Base-by-base conservation (phyloP, 2,113 vertebrate species). In the Muntiacus muntjak region DNA sequence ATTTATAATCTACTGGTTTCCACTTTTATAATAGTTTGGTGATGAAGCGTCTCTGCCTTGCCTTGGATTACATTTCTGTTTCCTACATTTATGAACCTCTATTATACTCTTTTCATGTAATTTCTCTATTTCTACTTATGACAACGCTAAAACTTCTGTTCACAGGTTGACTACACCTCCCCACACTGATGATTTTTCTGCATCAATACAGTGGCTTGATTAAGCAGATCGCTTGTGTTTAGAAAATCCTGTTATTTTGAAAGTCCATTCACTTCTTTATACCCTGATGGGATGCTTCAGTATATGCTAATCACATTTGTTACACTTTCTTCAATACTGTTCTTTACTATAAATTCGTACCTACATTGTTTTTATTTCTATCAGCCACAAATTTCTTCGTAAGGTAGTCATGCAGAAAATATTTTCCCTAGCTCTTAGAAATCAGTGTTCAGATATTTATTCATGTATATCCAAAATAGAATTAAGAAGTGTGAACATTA, bases 401-500 rank as follows among this genome's bases (percentile, higher is more conserved):
- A 52, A 96, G 36, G 33, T 13, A 82, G 3, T 62, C 45, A 91
- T 50, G 43, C 2, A 91, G 45, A 87, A 93, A 96, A 78, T 92
- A 86, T 95, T 76, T 30, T 23, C 26, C 30, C 30, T 40, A 47
- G 30, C 9, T 96, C 62, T 82, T 83, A 94, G n/a, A 92, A 98
- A 83, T 95, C 62, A 67, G 13, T 74, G 16, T 96, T 83, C 79
- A 28, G 5, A 6, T 88, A 45, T 95, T 67, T 98, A 40, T 92
- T 33, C 25, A 7, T 71, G 10, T 54, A 9, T 50, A 86, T 45
- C 16, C 25, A 92, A 76, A 94, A 74, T 83, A 28, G 16, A 43
- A 21, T 74, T 88, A 71, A 79, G 60, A 86, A 62, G 23, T 88
- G 4, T 95, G 88, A 97, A 28, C 26, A 62, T 93, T 98, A 92